Base-by-base conservation (phyloP, 2,113 vertebrate species). In the Chionodraco myersi region DNA sequence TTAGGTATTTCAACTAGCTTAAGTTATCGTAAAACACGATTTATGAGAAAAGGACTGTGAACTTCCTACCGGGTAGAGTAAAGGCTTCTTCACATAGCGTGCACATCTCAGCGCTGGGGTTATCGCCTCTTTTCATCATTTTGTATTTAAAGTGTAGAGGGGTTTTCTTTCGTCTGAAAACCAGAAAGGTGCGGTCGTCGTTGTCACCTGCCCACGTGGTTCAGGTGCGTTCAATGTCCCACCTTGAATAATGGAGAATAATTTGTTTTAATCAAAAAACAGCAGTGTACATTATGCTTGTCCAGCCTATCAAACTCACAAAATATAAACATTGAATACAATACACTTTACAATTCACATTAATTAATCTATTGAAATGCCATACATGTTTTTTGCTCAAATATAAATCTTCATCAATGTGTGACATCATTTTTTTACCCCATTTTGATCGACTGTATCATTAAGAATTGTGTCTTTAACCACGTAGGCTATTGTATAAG, bases 1-100 rank as follows among this genome's bases (percentile, higher is more conserved):
- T 11, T 0, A 12, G 7, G 15, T 18, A 2, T 13, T 14, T 23
- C 15, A 54, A 69, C 58, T 7, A 44, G 10, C 10, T 14, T 57
- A 5, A 6, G 7, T 30, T 5, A 6, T 13, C 10, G 6, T 10
- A 2, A 62, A 69, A 78, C 44, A 9, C 34, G 11, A 7, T 30
- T 4, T 47, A 51, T 53, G 5, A 11, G 1, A 59, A 15, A 47
- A 0, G 0, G 11, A 5, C 16, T 53, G 3, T 15, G 23, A 75
- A 65, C 23, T 10, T 73, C 76, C 9, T 91, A 94, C 92, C 94
- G 0, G 88, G 63, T 21, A 93, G 65, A 3, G 47, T 89, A 72
- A 88, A 95, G 0, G 49, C 13, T 10, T 84, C 67, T 4, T 81
- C 88, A 51, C 94, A 95, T 0, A 75, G 49, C 0, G 51, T 66